Base-by-base conservation (phyloP, 2,888 invertebrate species). In the Drepanosiphum platanoidis region DNA sequence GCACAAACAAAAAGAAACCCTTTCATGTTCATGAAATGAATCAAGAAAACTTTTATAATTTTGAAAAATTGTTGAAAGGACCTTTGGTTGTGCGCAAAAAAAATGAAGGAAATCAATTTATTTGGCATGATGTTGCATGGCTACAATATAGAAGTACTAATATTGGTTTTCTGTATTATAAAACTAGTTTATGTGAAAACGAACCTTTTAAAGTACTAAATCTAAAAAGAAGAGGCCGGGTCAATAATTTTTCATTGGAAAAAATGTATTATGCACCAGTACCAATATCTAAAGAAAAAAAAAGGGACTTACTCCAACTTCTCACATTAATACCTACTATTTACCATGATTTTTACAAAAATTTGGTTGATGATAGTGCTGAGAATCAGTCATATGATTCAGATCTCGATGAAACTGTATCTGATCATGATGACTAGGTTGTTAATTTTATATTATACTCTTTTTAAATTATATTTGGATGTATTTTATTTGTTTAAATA, bases 261-360 rank as follows among this genome's bases (percentile, higher is more conserved):
- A 61, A 61, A 61, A 61, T 61, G 61, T 61, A 61, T 27, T 8
- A 61, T 61, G 27, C 27, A 61, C 61, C 61, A 61, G 61, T 61
- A 27, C 61, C 27, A 27, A 61, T 61, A 27, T 61, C 61, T 61
- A 27, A 61, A 27, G 61, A 61, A 61, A 58, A 46, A 46, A 61
- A 61, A 61, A 61, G 61, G n/a, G 61, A 61, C 61, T 61, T 61
- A 61, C 61, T 61, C 27, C 61, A 61, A 61, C 61, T 61, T n/a
- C 61, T 61, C n/a, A 61, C 61, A 61, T 61, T 61, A 61, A n/a
- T 61, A 61, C 61, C 61, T n/a, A 61, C 22, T 61, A 61, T 61
- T n/a, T 61, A 61, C n/a, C 61, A 61, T 27, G 61, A 61, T 61
- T 61, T 61, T 61, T 61, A 61, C 61, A 61, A 61, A n/a, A 61